phyloP scores from a whole-genome alignment of 92 coral and sea anemone genomes.

The Epizoanthus ramosus region DNA sequence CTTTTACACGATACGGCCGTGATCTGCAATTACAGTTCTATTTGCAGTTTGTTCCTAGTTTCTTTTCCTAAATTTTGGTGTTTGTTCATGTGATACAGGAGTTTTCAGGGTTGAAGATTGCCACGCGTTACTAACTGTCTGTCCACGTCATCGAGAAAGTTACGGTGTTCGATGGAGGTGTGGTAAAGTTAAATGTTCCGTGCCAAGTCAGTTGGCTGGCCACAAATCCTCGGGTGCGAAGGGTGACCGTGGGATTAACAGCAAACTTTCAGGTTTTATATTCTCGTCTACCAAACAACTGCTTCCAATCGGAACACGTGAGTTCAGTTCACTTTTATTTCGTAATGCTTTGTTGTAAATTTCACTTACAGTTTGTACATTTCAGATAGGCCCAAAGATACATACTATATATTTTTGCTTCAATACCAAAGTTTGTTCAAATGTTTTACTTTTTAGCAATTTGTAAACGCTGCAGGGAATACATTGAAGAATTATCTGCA shows the following conservation, averaged over 20 bases:
- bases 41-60: not conserved
- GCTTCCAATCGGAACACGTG: conserved; percentile 24
- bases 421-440: not conserved
- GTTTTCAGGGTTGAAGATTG: conserved; percentile 45
- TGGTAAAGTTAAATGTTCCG: conserved; percentile 46
- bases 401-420: not conserved
- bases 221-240: conserved; percentile 48
- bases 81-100: conserved; percentile 10
- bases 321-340: not conserved
- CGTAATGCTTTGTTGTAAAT: not conserved
- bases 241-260: conserved; percentile 54
- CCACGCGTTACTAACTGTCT: conserved; percentile 37
- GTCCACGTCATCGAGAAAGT: conserved; percentile 49
- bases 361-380: not conserved
- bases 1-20: too few relatives aligned
- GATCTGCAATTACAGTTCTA: too few relatives aligned
- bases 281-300: not conserved
- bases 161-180: conserved; percentile 50
- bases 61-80: too few relatives aligned
- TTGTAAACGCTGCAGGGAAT: conserved; percentile 20
- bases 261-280: conserved; percentile 21
- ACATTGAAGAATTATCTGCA: not conserved
- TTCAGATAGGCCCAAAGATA: not conserved
- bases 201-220: conserved; percentile 38
- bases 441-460: conserved; percentile 21